Evolutionary conservation across 1,140 invertebrate species (phyloP), one percentile per base, ranked within the genome.

Genomic region (Wasmannia auropunctata): DNA sequence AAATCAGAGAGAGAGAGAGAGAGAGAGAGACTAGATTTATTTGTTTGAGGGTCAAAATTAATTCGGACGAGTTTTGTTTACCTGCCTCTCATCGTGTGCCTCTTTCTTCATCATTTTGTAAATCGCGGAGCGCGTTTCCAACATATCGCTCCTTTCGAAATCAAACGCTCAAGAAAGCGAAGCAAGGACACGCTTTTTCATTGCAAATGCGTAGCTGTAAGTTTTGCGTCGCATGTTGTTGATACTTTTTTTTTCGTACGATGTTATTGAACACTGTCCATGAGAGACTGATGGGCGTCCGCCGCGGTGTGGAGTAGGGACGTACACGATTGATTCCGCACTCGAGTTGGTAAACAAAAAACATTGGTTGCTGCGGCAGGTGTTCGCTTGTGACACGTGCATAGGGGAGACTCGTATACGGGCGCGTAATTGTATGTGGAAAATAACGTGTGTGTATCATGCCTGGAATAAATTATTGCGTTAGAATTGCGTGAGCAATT

Each of bases 21-120:
- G n/a, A 40, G 0, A 14, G 14, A 37, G 8, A 22, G n/a, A 4
- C 2, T 46, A 16, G 14, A 46, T 46, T n/a, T n/a, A n/a, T n/a
- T n/a, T 8, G 0, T 46, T 46, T 6, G 14, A 16, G 14, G 0
- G 2, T 67, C 3, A 16, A 54, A 22, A 67, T 43, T 67, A 43
- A 46, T 46, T 25, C n/a, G 34, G 37, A 62, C 10, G 16, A 0
- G n/a, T n/a, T n/a, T 19, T 43, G 25, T 2, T 40, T 91, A 94
- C 94, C 74, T 91, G 87, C 86, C 96, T 93, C 70, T 97, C 96
- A 84, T 96, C 95, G 5, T 94, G 92, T 11, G 96, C 94, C 67
- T 91, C 90, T 28, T 92, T 87, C 76, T 94, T 92, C 51, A 96
- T 92, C 93, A 96, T 96, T 93, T 95, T 96, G 84, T 93, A 95